These are phyloP conservation scores for Indicator maculatus DNA, from an alignment of 2,113 vertebrate genomes.

Conservation along the genomic window DNA sequence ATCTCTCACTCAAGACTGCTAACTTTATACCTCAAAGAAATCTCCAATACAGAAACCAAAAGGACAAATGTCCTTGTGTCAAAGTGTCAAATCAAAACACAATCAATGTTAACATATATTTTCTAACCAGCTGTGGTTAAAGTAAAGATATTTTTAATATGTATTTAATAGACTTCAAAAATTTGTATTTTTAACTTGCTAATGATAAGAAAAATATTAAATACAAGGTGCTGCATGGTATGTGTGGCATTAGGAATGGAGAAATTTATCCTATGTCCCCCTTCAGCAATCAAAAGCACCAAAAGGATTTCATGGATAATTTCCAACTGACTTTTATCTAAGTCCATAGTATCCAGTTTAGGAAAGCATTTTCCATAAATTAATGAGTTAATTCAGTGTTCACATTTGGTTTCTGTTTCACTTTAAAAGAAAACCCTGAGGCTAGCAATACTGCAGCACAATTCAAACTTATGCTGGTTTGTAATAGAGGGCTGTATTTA, in stretches of 20 bases:
- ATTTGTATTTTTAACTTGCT: neutral
- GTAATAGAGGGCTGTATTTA: neutral
- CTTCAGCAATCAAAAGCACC: neutral
- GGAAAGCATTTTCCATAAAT: slow-evolving; percentile 5
- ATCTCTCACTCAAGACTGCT: neutral
- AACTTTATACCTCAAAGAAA: neutral
- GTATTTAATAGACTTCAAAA: neutral
- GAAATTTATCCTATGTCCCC: neutral
- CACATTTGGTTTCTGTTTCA: slow-evolving; percentile 12
- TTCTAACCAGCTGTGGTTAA: neutral
- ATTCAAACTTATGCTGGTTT: neutral
- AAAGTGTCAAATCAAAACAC: neutral
- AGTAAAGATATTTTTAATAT: neutral
- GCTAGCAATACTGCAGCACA: neutral
- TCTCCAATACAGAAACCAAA: neutral
- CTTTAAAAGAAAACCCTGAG: slow-evolving; percentile 11
- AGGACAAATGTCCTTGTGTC: neutral
- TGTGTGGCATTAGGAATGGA: neutral
- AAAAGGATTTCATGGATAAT: slow-evolving; percentile 9
- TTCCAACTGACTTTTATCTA: neutral
- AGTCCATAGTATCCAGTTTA: neutral
- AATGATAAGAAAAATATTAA: neutral
- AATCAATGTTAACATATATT: neutral
- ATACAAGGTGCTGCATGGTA: neutral
- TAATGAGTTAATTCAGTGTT: neutral